Conservation (phyloP, 2,888 invertebrate genomes). For the Euphydryas editha region DNA sequence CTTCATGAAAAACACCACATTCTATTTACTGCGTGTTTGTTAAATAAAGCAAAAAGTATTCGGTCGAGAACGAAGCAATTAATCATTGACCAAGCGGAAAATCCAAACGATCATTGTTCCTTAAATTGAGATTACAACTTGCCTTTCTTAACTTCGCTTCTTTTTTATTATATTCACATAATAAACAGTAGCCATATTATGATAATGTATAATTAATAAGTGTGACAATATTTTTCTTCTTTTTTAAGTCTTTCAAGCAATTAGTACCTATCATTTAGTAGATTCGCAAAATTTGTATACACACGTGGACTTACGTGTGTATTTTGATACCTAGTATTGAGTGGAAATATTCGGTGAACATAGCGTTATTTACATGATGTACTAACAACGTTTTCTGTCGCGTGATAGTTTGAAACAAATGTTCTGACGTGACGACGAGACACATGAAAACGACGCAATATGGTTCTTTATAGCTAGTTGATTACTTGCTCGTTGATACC, state of each 20-base stretch:
- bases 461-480: not conserved
- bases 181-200: not conserved
- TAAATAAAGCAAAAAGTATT: constrained; percentile 74
- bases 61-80: constrained; percentile 58
- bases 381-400: constrained; percentile 9
- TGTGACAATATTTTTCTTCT: no score
- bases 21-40: constrained; percentile 64
- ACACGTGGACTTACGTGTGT: not conserved
- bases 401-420: constrained; percentile 28
- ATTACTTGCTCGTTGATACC: not conserved
- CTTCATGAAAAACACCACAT: constrained; percentile 59
- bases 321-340: constrained; percentile 23
- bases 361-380: not conserved
- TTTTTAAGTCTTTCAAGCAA: no score
- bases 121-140: constrained; percentile 34
- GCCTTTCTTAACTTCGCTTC: constrained; percentile 7
- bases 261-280: no score
- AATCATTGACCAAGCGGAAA: constrained; percentile 60
- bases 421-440: constrained; percentile 24
- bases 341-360: constrained; percentile 31
- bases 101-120: constrained; percentile 41
- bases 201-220: not conserved
- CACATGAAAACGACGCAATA: constrained; percentile 10
- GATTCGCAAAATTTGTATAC: no score
- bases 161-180: not conserved